These are phyloP conservation scores for Panulirus ornatus DNA, from an alignment of 1,140 invertebrate species.

Conservation along the genomic window DNA sequence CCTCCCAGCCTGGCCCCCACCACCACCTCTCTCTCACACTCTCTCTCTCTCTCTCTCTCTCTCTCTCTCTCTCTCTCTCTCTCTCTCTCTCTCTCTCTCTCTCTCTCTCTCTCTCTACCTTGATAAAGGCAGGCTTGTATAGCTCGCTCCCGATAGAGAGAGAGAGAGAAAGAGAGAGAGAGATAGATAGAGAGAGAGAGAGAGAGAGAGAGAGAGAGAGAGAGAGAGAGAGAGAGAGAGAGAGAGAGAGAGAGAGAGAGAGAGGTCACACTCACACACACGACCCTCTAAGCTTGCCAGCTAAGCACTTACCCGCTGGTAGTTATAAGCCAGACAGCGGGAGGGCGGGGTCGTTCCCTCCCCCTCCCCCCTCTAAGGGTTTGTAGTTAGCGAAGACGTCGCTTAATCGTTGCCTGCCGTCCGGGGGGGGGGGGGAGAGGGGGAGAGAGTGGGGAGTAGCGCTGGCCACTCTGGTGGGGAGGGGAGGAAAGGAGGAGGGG, in stretches of 20 bases:
- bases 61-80: not conserved
- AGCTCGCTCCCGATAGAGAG: not conserved
- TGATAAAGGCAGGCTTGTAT: too few relatives aligned
- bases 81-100: not conserved
- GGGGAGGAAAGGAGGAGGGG: not conserved
- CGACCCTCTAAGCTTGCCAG: too few relatives aligned
- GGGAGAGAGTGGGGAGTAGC: not conserved
- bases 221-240: not conserved
- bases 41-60: not conserved
- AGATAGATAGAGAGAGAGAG: not conserved
- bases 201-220: not conserved
- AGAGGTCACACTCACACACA: too few relatives aligned
- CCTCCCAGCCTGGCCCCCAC: conserved; percentile 17
- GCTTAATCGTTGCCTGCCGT: too few relatives aligned
- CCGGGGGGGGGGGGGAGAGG: not conserved
- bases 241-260: not conserved
- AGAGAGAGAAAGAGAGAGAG: conserved; percentile 8
- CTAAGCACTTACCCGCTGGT: too few relatives aligned
- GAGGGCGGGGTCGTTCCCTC: too few relatives aligned
- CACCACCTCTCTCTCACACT: not conserved
- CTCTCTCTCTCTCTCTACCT: too few relatives aligned
- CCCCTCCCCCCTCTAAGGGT: too few relatives aligned
- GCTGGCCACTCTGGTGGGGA: not conserved
- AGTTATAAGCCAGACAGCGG: too few relatives aligned
- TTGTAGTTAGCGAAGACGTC: too few relatives aligned